Base-by-base conservation (phyloP, 1,140 invertebrate species). In the Archivesica marissinica region DNA sequence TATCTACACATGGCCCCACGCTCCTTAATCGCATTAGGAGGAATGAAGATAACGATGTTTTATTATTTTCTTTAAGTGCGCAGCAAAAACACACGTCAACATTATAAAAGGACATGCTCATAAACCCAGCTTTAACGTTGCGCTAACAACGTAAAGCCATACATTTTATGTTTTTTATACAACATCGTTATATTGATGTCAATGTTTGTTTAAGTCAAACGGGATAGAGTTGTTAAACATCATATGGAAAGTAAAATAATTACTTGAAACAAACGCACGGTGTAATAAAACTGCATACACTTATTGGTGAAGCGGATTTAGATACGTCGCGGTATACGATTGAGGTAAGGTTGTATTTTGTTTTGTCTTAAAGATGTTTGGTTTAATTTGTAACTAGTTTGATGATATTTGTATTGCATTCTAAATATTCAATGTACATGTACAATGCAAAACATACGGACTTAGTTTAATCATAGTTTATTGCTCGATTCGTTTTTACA, bases 71-170 rank as follows among this genome's bases (percentile, higher is more conserved):
- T 30, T 50, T 41, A 72, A 72, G 68, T 72, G 68, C 68, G 20
- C 25, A 33, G 41, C 68, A 47, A 72, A 72, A 44, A 33, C 28
- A 72, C n/a, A 17, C 44, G 13, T 13, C 11, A 47, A 17, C 44
- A 47, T 72, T 72, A 50, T 47, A 44, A 72, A 72, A 50, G 41
- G 41, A 72, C 28, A 72, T 47, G n/a, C 50, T 50, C 17, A 47
- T 72, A 72, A 72, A 72, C 50, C 39, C 50, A 30, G 68, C 28
- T 44, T 72, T 72, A 47, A 50, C 3, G 39, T 33, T 47, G 68
- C 68, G 50, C 50, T 72, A 72, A 72, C 68, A 25, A 72, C 23
- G n/a, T 72, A 47, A 17, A 33, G n/a, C 41, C 41, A 72, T 72
- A 72, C 50, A 72, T 4, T 64, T 33, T 35, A 64, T 64, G 28